Conservation (phyloP, 2,113 vertebrate genomes). For the Zosterops lateralis region DNA sequence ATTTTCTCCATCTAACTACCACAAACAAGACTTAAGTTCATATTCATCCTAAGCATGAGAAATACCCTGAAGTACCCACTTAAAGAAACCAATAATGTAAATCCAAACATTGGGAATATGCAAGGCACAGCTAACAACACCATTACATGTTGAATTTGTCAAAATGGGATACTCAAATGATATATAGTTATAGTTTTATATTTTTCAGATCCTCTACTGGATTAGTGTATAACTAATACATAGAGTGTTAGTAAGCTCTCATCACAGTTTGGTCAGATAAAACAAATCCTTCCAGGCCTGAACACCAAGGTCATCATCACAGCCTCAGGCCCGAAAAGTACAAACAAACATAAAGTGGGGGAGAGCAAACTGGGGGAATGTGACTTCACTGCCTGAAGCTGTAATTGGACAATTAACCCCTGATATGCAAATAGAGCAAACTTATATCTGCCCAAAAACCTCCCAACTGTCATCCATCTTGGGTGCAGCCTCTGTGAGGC, state of each 20-base stretch:
- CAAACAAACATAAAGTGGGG: background rate
- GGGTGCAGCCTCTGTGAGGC: background rate
- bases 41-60: background rate
- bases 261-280: background rate
- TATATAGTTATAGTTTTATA: background rate
- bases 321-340: background rate
- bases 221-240: background rate
- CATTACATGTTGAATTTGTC: rapidly evolving
- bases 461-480: background rate
- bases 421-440: background rate
- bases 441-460: background rate
- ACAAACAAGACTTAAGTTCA: background rate
- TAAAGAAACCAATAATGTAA: background rate
- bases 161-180: rapidly evolving
- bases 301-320: background rate
- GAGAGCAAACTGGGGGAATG: background rate
- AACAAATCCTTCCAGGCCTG: background rate
- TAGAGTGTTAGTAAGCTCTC: background rate
- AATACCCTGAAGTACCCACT: background rate
- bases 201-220: background rate
- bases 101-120: background rate
- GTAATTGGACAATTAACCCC: background rate
- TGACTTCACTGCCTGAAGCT: background rate
- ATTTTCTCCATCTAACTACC: background rate
- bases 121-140: background rate